Percentiles rank a stretch among this genome's conserved stretches.
These are phyloP conservation scores for Drosophila athabasca DNA, from an alignment of 1,140 invertebrate species.

Conservation along the genomic window DNA sequence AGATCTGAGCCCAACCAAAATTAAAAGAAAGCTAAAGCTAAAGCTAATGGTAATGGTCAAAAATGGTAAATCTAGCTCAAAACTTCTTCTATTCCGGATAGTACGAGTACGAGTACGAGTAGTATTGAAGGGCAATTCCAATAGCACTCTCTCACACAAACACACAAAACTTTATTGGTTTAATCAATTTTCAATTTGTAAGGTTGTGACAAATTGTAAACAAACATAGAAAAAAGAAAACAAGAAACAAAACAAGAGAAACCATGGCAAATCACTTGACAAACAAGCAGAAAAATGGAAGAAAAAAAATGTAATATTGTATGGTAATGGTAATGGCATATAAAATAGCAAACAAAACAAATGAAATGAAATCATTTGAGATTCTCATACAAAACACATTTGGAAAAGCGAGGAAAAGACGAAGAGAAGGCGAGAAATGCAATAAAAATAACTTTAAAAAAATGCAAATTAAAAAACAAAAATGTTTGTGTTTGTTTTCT, in stretches of 20 bases:
- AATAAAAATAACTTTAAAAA: constrained; percentile 82
- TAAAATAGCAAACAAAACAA: constrained; percentile 63
- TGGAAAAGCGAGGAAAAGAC: constrained; percentile 34
- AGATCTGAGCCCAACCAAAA: constrained; percentile 35
- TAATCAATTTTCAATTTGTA: constrained; percentile 83
- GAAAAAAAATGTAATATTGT: constrained; percentile 67
- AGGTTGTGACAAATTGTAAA: constrained; percentile 84
- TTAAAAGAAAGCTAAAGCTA: constrained; percentile 8
- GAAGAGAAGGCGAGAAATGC: constrained; percentile 56
- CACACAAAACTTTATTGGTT: constrained; percentile 65
- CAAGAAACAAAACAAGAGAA: constrained; percentile 21
- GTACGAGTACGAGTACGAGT: constrained; percentile 25
- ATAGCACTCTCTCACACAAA: constrained; percentile 49
- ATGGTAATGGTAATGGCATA: constrained; percentile 71
- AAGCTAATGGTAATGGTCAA: constrained; percentile 7
- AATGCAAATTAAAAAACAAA: constrained; percentile 63
- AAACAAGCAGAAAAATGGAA: constrained; percentile 50
- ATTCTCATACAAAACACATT: constrained; percentile 67
- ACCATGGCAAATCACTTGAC: constrained; percentile 63
- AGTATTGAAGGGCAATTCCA: constrained; percentile 57
- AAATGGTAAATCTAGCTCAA: constrained; percentile 32
- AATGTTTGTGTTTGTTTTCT: constrained; percentile 33
- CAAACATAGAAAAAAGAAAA: constrained; percentile 58
- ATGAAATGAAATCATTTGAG: constrained; percentile 69
- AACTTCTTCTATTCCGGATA: constrained; percentile 34